Conservation (phyloP, 37 sponge, comb jelly and placozoan species). For the Beroe ovata region DNA sequence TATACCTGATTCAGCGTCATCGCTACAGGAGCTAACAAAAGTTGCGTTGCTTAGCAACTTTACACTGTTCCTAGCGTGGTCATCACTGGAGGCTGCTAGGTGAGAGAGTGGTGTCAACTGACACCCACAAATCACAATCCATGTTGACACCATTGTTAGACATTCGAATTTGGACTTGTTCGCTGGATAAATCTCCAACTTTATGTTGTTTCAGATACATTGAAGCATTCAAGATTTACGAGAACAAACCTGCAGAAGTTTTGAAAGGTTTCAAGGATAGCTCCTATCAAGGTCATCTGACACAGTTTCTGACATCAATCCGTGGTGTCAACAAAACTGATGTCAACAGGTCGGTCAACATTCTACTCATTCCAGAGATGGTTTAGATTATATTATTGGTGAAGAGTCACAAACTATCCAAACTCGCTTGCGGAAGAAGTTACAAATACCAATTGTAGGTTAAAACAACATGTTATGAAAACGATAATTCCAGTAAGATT, state of each 20-base stretch:
- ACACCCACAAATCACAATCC: too few relatives aligned
- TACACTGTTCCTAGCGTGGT: slow-evolving; percentile 41
- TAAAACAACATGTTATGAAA: too few relatives aligned
- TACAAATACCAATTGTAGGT: too few relatives aligned
- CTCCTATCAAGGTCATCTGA: slow-evolving; percentile 9
- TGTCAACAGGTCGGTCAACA: slow-evolving; percentile 55
- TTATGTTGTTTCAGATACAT: slow-evolving; percentile 17
- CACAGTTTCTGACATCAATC: slow-evolving; percentile 12
- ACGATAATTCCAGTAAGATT: too few relatives aligned
- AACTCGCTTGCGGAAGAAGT: too few relatives aligned
- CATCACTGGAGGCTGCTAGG: slow-evolving; percentile 34
- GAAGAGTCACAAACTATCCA: too few relatives aligned
- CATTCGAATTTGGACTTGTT: too few relatives aligned
- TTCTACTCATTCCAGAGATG: too few relatives aligned
- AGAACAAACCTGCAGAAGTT: slow-evolving; percentile 39
- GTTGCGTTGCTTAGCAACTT: slow-evolving; percentile 12
- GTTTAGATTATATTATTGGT: too few relatives aligned
- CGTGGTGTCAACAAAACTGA: slow-evolving; percentile 57
- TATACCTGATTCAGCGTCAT: slow-evolving; percentile 18
- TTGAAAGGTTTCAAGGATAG: slow-evolving; percentile 39
- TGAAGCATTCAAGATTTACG: slow-evolving; percentile 60
- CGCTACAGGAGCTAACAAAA: slow-evolving; percentile 12
- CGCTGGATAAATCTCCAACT: too few relatives aligned
- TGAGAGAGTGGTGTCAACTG: too few relatives aligned
- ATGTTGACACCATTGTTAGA: too few relatives aligned